Base-by-base conservation (phyloP, 2,113 vertebrate species). In the Ophthalmolycus amberensis region DNA sequence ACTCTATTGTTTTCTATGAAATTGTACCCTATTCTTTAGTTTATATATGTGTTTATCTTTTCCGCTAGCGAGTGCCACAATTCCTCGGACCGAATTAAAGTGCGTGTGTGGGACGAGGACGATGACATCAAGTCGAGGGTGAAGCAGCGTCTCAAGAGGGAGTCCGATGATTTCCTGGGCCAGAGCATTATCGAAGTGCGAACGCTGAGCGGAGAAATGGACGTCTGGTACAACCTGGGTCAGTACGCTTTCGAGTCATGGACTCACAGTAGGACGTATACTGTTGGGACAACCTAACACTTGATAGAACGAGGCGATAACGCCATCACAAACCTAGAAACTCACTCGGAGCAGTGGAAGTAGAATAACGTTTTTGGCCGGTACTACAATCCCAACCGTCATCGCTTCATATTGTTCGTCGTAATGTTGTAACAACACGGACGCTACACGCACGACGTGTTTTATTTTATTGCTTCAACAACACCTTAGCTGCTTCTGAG, bases 191-290 rank as follows among this genome's bases (percentile, higher is more conserved):
- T 99, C 27, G 98, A 99, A 94, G 98, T 99, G 56, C 97, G 98
- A 60, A 99, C 97, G 0, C 92, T 99, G 88, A 99, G 98, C 0
- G 97, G 98, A 56, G 98, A 99, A 90, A 99, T 99, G 98, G 98
- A 99, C 34, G 98, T 99, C 83, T 99, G 98, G 98, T 99, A 99
- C 89, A 99, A 99, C 91, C 94, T 99, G 29, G 98, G 98, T 99
- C 71, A 96, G 97, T 91, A n/a, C 11, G n/a, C 25, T 25, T 6
- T 54, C 3, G 16, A 67, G 1, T n/a, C 15, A 32, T 67, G 5
- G 27, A 32, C 27, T 18, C 4, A 4, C 34, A 54, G 6, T 15
- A 1, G 48, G 7, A 44, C 58, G 12, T 10, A n/a, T 59, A 66
- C 20, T 25, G 10, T 9, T 42, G 15, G 37, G 29, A 60, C 16